Evolutionary conservation across 2,797 vertebrate species (phyloP).

Genomic region (Parauchenoglanis ngamensis): DNA sequence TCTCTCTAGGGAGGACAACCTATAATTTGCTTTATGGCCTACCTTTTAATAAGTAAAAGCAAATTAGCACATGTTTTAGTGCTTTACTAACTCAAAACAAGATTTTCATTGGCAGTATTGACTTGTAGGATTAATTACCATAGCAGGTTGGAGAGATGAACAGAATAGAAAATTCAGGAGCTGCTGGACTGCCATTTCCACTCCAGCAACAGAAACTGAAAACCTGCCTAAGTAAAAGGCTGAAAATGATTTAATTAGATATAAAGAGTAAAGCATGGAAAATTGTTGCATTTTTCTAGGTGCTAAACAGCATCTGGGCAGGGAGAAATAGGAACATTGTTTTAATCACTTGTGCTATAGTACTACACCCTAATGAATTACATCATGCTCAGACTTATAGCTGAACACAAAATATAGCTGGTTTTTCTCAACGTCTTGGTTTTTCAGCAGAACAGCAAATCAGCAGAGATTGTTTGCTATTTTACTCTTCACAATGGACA

Average conservation of each 20-base stretch:
- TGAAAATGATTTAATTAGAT: not conserved
- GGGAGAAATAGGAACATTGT: not conserved
- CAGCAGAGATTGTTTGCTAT: not conserved
- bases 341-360: not conserved
- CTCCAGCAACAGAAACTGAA: conserved; percentile 5
- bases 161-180: not conserved
- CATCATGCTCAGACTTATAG: not conserved
- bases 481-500: not conserved
- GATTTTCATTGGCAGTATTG: not conserved
- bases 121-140: not conserved
- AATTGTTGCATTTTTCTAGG: not conserved
- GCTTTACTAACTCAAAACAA: not conserved
- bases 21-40: not conserved
- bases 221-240: not conserved
- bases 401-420: too few species aligned
- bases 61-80: not conserved
- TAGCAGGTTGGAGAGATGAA: not conserved
- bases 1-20: too few species aligned
- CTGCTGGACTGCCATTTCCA: not conserved
- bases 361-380: not conserved
- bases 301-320: not conserved
- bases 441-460: not conserved
- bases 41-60: not conserved
- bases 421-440: not conserved
- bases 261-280: not conserved